Percentiles rank a stretch among this genome's conserved stretches.
phyloP scores from a whole-genome alignment of 2,797 vertebrate species.

The Leptodactylus fallax region DNA sequence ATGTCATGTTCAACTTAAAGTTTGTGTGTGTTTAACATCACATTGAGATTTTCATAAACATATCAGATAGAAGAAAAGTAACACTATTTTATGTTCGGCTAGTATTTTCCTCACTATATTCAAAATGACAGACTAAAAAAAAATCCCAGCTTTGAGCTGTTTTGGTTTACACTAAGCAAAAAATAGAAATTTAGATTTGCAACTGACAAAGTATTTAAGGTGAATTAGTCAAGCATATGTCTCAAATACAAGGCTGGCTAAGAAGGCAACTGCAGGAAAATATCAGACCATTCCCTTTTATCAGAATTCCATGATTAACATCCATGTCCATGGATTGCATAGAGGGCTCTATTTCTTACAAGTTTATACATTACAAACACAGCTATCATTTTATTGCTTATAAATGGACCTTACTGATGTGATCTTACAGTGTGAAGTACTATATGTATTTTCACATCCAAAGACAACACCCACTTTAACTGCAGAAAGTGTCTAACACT shows the following conservation, averaged over 20 bases:
- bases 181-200: background rate
- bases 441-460: background rate
- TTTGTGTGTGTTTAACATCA: too few relatives aligned
- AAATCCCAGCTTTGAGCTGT: background rate
- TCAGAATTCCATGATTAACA: background rate
- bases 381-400: background rate
- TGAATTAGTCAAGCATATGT: too few relatives aligned
- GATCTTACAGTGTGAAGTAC: background rate
- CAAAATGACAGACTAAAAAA: too few relatives aligned
- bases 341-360: constrained; percentile 15
- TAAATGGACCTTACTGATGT: background rate
- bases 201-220: too few relatives aligned
- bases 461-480: background rate
- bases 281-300: too few relatives aligned
- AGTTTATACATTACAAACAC: background rate
- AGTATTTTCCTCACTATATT: too few relatives aligned
- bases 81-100: too few relatives aligned
- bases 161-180: background rate
- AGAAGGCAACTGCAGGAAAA: background rate
- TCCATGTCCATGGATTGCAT: constrained; percentile 15
- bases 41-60: too few relatives aligned
- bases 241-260: background rate
- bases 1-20: background rate
- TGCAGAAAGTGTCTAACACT: background rate
- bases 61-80: too few relatives aligned